Evolutionary conservation across 2,888 invertebrate genomes (phyloP).

Genomic region (Frankliniella intonsa): DNA sequence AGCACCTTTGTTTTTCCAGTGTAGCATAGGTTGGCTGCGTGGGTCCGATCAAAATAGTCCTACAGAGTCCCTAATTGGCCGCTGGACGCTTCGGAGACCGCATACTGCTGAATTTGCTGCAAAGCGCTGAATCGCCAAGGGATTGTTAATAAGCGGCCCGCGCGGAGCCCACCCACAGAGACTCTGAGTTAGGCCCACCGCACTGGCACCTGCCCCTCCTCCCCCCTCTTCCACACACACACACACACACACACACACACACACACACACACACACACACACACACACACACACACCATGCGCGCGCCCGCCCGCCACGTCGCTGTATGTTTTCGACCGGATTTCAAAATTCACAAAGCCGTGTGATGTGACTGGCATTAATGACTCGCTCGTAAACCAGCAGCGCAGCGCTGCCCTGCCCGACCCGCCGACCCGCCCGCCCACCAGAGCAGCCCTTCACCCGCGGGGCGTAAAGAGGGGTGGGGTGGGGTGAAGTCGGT

Average conservation of each 20-base stretch:
- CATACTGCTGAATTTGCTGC: too few species aligned
- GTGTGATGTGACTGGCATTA: not conserved
- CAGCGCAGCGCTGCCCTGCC: not conserved
- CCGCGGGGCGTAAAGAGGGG: not conserved
- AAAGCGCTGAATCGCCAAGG: too few species aligned
- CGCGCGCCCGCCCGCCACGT: not conserved
- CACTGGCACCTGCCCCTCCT: too few species aligned
- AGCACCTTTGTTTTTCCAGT: too few species aligned
- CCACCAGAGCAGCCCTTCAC: not conserved
- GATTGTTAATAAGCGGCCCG: too few species aligned
- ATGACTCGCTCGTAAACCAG: not conserved
- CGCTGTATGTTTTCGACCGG: not conserved
- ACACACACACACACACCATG: not conserved
- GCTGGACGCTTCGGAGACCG: too few species aligned
- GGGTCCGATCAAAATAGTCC: too few species aligned
- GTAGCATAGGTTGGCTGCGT: too few species aligned
- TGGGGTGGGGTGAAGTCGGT: too few species aligned
- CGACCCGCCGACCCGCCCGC: not conserved
- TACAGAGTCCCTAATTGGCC: too few species aligned
- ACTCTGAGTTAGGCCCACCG: too few species aligned
- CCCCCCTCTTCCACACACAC: not conserved
- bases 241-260: not conserved
- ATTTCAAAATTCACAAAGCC: constrained; percentile 17
- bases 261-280: not conserved
- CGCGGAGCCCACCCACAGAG: too few species aligned